Base-by-base conservation (phyloP, 2,113 vertebrate species). In the Microcebus murinus region DNA sequence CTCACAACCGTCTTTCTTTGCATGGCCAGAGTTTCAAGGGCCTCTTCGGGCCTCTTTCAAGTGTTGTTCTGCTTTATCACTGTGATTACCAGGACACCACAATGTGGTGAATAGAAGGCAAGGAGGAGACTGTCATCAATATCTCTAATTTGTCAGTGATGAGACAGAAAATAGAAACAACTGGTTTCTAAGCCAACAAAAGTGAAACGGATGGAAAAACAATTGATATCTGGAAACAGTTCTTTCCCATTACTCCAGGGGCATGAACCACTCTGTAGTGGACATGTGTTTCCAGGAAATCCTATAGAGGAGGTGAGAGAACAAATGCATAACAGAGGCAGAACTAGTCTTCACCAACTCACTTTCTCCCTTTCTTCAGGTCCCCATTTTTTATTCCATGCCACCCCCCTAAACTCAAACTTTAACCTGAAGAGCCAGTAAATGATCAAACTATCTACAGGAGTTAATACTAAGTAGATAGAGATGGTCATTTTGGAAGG, bases 61-160 rank as follows among this genome's bases (percentile, higher is more conserved):
- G 23, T 6, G 36, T 17, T 48, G 14, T 17, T 3, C 57, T 36
- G 17, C 14, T 36, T 52, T 59, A 34, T 13, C 65, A 57, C 42
- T 71, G 29, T 25, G 27, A 76, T 12, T 23, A 14, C 29, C 42
- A 82, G 29, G 25, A 31, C 42, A 70, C 52, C 45, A 61, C 90
- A 73, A 80, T 1, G 4, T 61, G 73, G 11, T 4, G 0, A 67
- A 61, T 3, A 63, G 27, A 52, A 31, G 74, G 31, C 50, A 61
- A 52, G n/a, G 9, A 96, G 31, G 25, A 50, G n/a, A 63, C 13
- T 52, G n/a, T 14, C 67, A 15, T 70, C 65, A 50, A 63, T 59
- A 90, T 27, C 83, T 25, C 27, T 80, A 84, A 65, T 82, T 86
- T 63, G 36, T 67, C 92, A 96, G 92, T 23, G 18, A 79, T 71